These are phyloP conservation scores for Hydrolagus colliei DNA, from an alignment of 2,797 vertebrate species.

Conservation along the genomic window DNA sequence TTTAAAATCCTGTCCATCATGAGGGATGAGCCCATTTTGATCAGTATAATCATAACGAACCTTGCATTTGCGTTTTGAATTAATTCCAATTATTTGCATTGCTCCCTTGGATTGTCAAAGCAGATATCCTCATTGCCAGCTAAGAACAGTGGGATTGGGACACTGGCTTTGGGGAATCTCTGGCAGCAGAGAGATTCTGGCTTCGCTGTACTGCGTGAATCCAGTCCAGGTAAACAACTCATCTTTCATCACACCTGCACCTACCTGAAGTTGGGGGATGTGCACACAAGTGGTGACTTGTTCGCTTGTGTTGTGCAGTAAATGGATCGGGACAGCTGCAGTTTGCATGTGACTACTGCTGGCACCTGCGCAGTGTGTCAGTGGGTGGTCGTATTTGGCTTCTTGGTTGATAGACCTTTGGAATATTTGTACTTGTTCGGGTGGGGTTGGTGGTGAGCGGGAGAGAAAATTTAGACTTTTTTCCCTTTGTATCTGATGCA, in stretches of 20 bases:
- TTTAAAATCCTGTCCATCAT: too few relatives aligned
- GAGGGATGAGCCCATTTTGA: too few relatives aligned
- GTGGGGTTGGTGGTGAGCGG: not conserved
- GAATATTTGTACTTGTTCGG: not conserved
- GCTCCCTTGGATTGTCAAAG: too few relatives aligned
- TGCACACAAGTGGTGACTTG: not conserved
- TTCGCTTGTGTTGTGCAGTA: not conserved
- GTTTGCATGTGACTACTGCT: not conserved
- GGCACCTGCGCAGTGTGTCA: not conserved
- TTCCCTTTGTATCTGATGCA: not conserved
- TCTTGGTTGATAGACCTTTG: not conserved
- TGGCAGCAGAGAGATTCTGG: not conserved
- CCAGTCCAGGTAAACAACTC: constrained; percentile 5
- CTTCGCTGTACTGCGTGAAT: not conserved
- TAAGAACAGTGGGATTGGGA: not conserved
- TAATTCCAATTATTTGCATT: too few relatives aligned
- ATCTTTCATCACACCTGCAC: constrained; percentile 15
- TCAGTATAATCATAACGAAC: too few relatives aligned
- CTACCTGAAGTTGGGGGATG: not conserved
- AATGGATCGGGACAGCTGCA: not conserved
- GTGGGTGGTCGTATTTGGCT: not conserved
- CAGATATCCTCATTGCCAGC: not conserved
- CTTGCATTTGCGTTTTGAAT: too few relatives aligned
- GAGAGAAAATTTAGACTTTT: not conserved
- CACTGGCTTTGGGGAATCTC: not conserved